Evolutionary conservation across 1,140 invertebrate genomes (phyloP).

Genomic region (Gerris buenoi): DNA sequence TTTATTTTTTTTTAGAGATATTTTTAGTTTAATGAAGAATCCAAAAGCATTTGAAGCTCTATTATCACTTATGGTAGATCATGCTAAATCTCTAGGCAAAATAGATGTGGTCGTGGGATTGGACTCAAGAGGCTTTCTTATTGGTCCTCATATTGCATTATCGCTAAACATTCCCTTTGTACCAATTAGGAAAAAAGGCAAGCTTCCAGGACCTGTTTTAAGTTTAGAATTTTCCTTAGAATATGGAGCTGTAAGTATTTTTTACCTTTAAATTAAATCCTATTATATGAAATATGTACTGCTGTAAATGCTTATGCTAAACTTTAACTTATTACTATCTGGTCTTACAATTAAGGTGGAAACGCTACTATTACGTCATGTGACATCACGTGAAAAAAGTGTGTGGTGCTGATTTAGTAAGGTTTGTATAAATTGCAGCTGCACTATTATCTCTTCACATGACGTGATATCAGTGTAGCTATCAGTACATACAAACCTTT

Average conservation of each 20-base stretch:
- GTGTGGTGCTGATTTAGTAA: too few relatives aligned
- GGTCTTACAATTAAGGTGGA: too few relatives aligned
- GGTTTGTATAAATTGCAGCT: too few relatives aligned
- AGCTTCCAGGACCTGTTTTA: slow-evolving; percentile 71
- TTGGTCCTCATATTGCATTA: slow-evolving; percentile 72
- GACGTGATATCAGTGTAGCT: too few relatives aligned
- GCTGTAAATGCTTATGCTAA: too few relatives aligned
- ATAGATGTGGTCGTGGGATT: slow-evolving; percentile 71
- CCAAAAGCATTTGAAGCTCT: slow-evolving; percentile 52
- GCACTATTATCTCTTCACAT: too few relatives aligned
- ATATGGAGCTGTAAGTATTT: slow-evolving; percentile 76
- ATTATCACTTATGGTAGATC: slow-evolving; percentile 52
- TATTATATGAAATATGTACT: too few relatives aligned
- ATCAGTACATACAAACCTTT: too few relatives aligned
- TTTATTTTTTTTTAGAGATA: slow-evolving; percentile 55
- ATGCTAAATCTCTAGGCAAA: slow-evolving; percentile 40
- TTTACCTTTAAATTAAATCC: too few relatives aligned
- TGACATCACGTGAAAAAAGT: too few relatives aligned
- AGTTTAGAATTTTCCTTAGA: slow-evolving; percentile 61
- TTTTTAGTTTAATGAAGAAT: slow-evolving; percentile 73
- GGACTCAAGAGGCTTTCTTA: slow-evolving; percentile 85
- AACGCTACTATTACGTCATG: too few relatives aligned
- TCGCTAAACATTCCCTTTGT: slow-evolving; percentile 70
- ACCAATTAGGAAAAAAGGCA: slow-evolving; percentile 86
- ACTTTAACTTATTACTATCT: too few relatives aligned